These are phyloP conservation scores for Australoheros scitulus DNA, from an alignment of 2,113 vertebrate species.

Conservation along the genomic window DNA sequence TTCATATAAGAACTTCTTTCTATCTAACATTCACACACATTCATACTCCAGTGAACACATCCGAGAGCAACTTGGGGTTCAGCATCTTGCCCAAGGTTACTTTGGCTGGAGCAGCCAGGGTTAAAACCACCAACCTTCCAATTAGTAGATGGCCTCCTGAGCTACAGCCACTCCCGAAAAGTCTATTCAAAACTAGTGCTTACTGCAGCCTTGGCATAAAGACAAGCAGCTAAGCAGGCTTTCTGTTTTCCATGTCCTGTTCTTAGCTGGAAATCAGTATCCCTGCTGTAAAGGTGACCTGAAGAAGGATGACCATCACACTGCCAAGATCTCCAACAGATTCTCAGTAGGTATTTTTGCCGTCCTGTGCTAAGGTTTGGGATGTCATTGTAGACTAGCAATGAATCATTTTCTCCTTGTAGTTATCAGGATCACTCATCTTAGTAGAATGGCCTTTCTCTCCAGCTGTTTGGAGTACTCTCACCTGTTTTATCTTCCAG, in stretches of 20 bases:
- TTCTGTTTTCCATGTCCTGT: neutral
- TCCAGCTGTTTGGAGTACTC: neutral
- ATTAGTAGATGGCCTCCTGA: too few species aligned
- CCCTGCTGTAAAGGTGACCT: conserved; percentile 39
- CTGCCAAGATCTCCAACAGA: conserved; percentile 60
- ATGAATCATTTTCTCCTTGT: neutral
- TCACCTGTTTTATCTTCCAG: conserved; percentile 38
- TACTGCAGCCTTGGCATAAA: neutral
- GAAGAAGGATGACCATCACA: conserved; percentile 9
- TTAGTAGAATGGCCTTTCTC: neutral
- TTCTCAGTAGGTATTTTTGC: conserved; percentile 58
- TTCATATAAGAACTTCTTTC: too few species aligned
- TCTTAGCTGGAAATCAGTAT: conserved; percentile 44
- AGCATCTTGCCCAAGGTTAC: too few species aligned
- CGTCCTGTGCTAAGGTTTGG: neutral
- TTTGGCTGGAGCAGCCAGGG: too few species aligned
- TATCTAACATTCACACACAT: too few species aligned
- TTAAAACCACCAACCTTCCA: too few species aligned
- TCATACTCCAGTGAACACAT: too few species aligned
- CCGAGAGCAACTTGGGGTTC: too few species aligned
- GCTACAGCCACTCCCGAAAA: too few species aligned
- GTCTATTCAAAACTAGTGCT: too few species aligned
- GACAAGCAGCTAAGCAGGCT: neutral
- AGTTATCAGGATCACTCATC: neutral
- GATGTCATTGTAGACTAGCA: neutral